Evolutionary conservation across 2,113 vertebrate genomes (phyloP).

Genomic region (Stomatorhinus ivindoensis): DNA sequence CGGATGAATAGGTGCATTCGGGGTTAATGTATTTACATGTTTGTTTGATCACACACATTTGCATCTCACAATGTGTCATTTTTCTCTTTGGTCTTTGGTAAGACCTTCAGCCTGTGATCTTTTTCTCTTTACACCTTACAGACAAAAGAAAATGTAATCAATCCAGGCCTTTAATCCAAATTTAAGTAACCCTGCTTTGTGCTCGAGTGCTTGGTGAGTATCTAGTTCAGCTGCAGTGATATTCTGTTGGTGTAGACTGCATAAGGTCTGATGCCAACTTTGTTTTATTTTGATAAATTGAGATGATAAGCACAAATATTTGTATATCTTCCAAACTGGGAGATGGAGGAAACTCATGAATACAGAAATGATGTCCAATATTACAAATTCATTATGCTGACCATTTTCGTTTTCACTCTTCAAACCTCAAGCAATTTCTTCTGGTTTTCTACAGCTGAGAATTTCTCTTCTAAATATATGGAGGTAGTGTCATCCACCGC

Average conservation of each 20-base stretch:
- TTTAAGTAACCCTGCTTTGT: background rate
- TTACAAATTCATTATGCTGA: background rate
- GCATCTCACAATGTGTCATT: background rate
- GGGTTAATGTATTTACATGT: background rate
- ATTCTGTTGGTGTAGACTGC: background rate
- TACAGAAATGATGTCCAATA: background rate
- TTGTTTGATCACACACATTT: background rate
- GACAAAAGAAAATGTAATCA: background rate
- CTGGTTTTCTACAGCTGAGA: background rate
- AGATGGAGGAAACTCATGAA: background rate
- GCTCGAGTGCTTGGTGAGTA: background rate
- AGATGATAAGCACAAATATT: background rate
- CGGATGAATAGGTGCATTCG: background rate
- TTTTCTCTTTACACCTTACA: background rate
- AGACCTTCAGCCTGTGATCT: background rate
- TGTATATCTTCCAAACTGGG: background rate
- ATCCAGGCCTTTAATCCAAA: background rate
- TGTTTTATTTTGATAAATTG: background rate
- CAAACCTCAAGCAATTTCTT: background rate
- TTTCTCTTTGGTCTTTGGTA: background rate
- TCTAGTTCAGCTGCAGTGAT: background rate
- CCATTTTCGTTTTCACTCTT: background rate
- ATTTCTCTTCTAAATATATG: background rate
- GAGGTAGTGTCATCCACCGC: background rate
- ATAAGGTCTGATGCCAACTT: background rate